Base-by-base conservation (phyloP, 2,797 vertebrate genomes). In the Pagetopsis macropterus region DNA sequence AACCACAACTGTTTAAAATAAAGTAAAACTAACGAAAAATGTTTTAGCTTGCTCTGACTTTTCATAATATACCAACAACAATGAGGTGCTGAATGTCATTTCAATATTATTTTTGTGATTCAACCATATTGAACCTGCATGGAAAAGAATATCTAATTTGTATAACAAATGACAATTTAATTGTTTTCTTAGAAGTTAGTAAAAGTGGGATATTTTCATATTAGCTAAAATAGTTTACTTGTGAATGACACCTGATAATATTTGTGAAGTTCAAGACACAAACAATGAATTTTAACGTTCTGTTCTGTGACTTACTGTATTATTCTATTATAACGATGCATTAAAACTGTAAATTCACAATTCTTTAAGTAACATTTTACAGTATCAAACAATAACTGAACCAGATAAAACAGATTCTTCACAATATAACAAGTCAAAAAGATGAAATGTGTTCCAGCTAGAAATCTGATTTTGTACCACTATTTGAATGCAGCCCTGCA, bases 161-260 rank as follows among this genome's bases (percentile, higher is more conserved):
- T 76, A 59, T 14, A 62, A 52, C 12, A 54, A 23, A 55, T 69
- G 61, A 56, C 23, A 55, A 61, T 61, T 60, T 13, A 69, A 23
- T 27, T 9, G 14, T 61, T 58, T 64, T 33, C 16, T 71, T 75
- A 52, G 2, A 61, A n/a, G 10, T 31, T 31, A 44, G 14, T 44
- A 11, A 4, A 31, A 33, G 21, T 19, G 33, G 17, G 56, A 71
- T 33, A 69, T 76, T 70, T 79, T 74, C 3, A 71, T 33, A 66
- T 69, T 41, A 43, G 15, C 51, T 33, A 15, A 51, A 65, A 67
- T 51, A 72, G 70, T 78, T 79, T 13, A 56, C 23, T 75, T 19
- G 79, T 68, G 70, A 81, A 87, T 84, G 69, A 82, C 40, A 76
- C 51, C 4, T 31, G 12, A 10, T 43, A 33, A 64, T n/a, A 21